Percentiles rank a stretch among this genome's conserved stretches.
Conservation (phyloP, 2,888 invertebrate species). For the Taenaris catops region DNA sequence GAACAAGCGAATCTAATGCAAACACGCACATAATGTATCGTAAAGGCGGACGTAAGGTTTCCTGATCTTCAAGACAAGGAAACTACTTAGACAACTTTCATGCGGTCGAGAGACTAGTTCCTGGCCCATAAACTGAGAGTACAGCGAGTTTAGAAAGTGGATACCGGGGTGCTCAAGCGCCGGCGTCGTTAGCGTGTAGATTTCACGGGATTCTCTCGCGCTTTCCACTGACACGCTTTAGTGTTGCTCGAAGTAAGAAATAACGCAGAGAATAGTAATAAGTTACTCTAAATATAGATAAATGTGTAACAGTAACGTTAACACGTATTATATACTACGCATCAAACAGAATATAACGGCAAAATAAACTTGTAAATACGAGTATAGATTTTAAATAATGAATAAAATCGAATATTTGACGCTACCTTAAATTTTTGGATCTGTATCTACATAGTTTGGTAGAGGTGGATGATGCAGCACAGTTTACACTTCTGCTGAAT, state of each 20-base stretch:
- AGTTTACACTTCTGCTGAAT: too few species aligned
- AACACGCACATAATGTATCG: slow-evolving; percentile 4
- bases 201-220: slow-evolving; percentile 77
- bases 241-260: slow-evolving; percentile 26
- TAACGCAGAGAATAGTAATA: slow-evolving; percentile 11
- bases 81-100: slow-evolving; percentile 65
- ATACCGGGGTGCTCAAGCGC: slow-evolving; percentile 51
- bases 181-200: slow-evolving; percentile 58
- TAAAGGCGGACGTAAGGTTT: slow-evolving; percentile 1
- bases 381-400: too few species aligned
- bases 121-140: slow-evolving; percentile 64
- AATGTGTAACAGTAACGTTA: too few species aligned
- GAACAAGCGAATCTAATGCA: slow-evolving; percentile 5
- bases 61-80: slow-evolving; percentile 40
- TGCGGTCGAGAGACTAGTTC: slow-evolving; percentile 54
- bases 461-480: too few species aligned
- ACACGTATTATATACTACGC: too few species aligned
- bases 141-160: slow-evolving; percentile 76
- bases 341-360: too few species aligned
- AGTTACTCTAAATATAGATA: not conserved
- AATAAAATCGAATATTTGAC: too few species aligned
- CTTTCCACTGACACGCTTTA: slow-evolving; percentile 77
- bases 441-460: too few species aligned
- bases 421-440: too few species aligned
- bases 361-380: too few species aligned